Conservation (phyloP, 2,797 vertebrate genomes). For the Pempheris klunzingeri region DNA sequence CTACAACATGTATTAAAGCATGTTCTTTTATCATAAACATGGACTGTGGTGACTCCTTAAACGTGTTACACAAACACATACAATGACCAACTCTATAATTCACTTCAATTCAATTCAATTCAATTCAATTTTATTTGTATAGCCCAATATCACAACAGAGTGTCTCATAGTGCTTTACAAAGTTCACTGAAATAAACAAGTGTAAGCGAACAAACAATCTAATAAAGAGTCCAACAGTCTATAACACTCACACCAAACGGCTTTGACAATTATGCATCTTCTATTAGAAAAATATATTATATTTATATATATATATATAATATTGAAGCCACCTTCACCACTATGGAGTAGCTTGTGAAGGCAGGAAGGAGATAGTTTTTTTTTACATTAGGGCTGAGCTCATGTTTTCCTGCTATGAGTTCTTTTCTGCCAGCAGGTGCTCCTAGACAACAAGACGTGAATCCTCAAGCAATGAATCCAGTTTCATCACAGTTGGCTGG, state of each 20-base stretch:
- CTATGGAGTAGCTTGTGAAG: background rate
- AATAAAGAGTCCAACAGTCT: too few relatives aligned
- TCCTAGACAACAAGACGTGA: background rate
- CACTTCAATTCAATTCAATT: too few relatives aligned
- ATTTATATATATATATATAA: too few relatives aligned
- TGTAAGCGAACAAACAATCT: too few relatives aligned
- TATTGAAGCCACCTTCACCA: too few relatives aligned
- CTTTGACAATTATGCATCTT: background rate
- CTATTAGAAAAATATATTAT: too few relatives aligned
- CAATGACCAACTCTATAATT: too few relatives aligned
- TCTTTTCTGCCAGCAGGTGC: background rate
- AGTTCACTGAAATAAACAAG: too few relatives aligned
- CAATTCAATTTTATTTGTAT: too few relatives aligned
- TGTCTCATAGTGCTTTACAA: too few relatives aligned
- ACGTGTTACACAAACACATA: background rate
- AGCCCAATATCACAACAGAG: too few relatives aligned
- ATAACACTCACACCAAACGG: background rate
- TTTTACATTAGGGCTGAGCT: background rate
- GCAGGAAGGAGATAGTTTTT: background rate
- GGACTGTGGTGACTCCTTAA: constrained; percentile 10
- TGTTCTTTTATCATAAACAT: constrained; percentile 9
- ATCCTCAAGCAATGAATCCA: background rate
- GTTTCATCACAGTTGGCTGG: background rate
- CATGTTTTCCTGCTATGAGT: background rate
- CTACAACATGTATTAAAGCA: constrained; percentile 62